Evolutionary conservation across 1,140 invertebrate genomes (phyloP).

Genomic region (Drosophila nebulosa): DNA sequence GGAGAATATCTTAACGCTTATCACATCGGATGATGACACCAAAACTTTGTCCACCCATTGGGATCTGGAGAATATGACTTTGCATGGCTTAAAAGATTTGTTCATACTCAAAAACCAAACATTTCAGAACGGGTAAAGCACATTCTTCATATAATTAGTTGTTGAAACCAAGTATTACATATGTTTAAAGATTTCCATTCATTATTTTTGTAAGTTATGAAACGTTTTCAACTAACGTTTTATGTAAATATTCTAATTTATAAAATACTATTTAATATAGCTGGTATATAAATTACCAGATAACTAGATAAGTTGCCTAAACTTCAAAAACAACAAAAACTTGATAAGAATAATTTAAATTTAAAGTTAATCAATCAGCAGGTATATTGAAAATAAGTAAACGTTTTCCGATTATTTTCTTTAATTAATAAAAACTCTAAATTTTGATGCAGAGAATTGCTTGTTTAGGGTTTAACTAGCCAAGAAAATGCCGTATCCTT

Average conservation of each 20-base stretch:
- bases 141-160: neutral
- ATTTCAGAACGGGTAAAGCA: neutral
- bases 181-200: neutral
- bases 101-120: constrained; percentile 45
- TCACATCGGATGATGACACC: constrained; percentile 53
- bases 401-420: too few relatives aligned
- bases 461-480: too few relatives aligned
- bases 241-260: neutral
- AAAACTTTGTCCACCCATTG: constrained; percentile 58
- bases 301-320: constrained; percentile 12
- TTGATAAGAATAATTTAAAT: neutral
- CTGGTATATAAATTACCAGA: constrained; percentile 7
- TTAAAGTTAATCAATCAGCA: neutral
- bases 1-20: constrained; percentile 84
- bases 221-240: neutral
- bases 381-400: too few relatives aligned
- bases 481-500: too few relatives aligned
- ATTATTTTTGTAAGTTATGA: neutral
- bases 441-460: too few relatives aligned
- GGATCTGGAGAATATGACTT: constrained; percentile 69
- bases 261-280: neutral
- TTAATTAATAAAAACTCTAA: too few relatives aligned
- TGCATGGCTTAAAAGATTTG: constrained; percentile 54
- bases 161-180: neutral
- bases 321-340: neutral